A percentile compares a stretch with the other conserved stretches of the same genome.
Conservation (phyloP, 2,888 invertebrate species). For the Sceliomorpha sp. region DNA sequence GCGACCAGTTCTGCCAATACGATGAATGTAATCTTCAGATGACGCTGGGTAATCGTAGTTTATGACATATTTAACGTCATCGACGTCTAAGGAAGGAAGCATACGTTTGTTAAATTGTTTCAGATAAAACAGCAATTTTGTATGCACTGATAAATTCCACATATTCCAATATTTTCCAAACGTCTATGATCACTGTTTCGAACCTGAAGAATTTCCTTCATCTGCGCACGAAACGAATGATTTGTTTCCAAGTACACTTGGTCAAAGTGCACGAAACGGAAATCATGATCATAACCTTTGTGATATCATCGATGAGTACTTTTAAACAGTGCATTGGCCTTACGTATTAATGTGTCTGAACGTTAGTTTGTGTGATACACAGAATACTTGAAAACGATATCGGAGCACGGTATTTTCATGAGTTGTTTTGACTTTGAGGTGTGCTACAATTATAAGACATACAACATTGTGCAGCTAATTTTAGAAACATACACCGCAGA, state of each 20-base stretch:
- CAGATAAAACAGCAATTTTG: neutral
- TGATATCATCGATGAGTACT: no score
- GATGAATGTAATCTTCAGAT: constrained; percentile 97
- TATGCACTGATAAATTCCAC: constrained; percentile 1
- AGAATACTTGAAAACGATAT: no score
- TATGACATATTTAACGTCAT: constrained; percentile 97
- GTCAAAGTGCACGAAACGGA: no score
- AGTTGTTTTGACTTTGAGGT: constrained; percentile 9
- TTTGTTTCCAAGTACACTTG: no score
- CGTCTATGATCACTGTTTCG: no score
- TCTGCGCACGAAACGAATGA: no score
- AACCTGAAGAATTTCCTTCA: no score
- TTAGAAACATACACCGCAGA: constrained; percentile 61
- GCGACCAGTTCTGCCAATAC: constrained; percentile 96
- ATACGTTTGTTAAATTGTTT: neutral
- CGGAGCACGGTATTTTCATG: no score
- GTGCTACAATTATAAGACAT: constrained; percentile 54
- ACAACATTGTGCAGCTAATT: constrained; percentile 64
- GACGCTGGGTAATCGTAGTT: constrained; percentile 98
- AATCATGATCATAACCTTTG: no score
- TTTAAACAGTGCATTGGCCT: no score
- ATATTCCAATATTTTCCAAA: neutral
- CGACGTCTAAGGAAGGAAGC: constrained; percentile 87
- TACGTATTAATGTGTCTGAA: no score
- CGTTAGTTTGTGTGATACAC: no score